Percentiles rank a stretch among this genome's conserved stretches.
Conservation (phyloP, 2,113 vertebrate species). For the Origma solitaria region DNA sequence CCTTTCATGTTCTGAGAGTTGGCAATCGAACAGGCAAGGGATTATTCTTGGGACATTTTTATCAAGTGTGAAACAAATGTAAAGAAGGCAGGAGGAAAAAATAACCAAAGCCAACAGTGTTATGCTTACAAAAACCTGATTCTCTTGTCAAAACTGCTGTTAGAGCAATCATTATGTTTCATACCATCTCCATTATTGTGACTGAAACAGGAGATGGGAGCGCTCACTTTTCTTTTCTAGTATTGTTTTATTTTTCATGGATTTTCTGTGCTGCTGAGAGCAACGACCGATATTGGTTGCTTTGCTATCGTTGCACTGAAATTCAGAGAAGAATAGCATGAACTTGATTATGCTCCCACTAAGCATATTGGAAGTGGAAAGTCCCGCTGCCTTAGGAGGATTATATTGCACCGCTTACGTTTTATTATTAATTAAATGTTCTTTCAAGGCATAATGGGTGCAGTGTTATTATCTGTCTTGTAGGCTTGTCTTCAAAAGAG, state of each 20-base stretch:
- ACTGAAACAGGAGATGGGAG: not conserved
- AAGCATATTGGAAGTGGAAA: slow-evolving; percentile 6
- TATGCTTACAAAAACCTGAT: not conserved
- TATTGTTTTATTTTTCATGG: not conserved
- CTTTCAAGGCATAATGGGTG: not conserved
- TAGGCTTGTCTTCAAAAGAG: not conserved
- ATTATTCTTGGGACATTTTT: slow-evolving; percentile 28
- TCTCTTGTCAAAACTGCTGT: not conserved
- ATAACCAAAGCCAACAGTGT: not conserved
- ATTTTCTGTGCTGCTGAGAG: not conserved
- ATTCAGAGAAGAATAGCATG: not conserved
- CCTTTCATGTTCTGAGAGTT: slow-evolving; percentile 56
- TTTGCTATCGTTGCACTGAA: not conserved
- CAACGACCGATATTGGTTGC: not conserved
- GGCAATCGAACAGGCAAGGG: slow-evolving; percentile 17
- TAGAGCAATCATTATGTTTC: not conserved
- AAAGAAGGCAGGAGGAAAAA: not conserved
- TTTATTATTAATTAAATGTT: not conserved
- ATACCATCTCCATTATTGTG: not conserved
- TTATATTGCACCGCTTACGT: not conserved
- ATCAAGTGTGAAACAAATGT: slow-evolving; percentile 19
- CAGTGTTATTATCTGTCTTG: not conserved
- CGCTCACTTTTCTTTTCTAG: not conserved
- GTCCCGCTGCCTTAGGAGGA: not conserved
- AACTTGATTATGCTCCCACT: not conserved